These are phyloP conservation scores for Chromobotia macracanthus DNA, from an alignment of 2,797 vertebrate species.

Conservation along the genomic window DNA sequence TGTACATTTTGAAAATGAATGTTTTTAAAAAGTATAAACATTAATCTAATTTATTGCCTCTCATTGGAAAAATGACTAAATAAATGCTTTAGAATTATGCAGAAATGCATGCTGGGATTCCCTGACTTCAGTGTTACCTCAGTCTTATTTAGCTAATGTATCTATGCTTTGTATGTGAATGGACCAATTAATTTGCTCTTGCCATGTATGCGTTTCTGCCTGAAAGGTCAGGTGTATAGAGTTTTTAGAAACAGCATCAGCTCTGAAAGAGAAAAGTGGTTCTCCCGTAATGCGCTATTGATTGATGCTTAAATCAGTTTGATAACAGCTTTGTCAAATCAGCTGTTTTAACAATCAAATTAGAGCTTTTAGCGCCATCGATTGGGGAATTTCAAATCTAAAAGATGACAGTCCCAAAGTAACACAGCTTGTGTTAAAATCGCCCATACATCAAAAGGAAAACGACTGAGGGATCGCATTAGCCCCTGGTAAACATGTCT, in stretches of 20 bases:
- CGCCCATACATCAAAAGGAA: slow-evolving; percentile 13
- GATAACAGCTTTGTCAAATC: slow-evolving; percentile 86
- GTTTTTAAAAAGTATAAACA: neutral
- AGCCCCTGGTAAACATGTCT: slow-evolving; percentile 8
- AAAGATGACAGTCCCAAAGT: slow-evolving; percentile 73
- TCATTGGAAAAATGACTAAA: neutral
- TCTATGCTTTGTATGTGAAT: slow-evolving; percentile 30
- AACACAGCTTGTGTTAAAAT: slow-evolving; percentile 50
- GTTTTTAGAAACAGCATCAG: slow-evolving; percentile 71
- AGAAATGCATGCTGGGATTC: slow-evolving; percentile 61
- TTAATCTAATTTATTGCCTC: slow-evolving; percentile 1
- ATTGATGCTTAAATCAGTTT: slow-evolving; percentile 82
- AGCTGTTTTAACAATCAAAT: slow-evolving; percentile 85
- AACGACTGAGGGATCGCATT: slow-evolving; percentile 4
- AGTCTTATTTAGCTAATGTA: slow-evolving; percentile 52
- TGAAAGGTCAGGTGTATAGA: slow-evolving; percentile 57
- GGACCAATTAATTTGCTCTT: slow-evolving; percentile 29
- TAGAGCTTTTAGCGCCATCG: slow-evolving; percentile 82
- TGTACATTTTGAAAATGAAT: neutral
- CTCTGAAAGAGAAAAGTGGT: slow-evolving; percentile 61
- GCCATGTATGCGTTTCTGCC: slow-evolving; percentile 24
- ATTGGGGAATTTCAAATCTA: slow-evolving; percentile 75
- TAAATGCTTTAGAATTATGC: slow-evolving; percentile 36
- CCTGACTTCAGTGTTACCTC: slow-evolving; percentile 57
- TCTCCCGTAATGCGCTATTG: slow-evolving; percentile 77